Evolutionary conservation across 2,797 vertebrate genomes (phyloP), one percentile per base, ranked within the genome.

Genomic region (Pseudomugil tenellus): DNA sequence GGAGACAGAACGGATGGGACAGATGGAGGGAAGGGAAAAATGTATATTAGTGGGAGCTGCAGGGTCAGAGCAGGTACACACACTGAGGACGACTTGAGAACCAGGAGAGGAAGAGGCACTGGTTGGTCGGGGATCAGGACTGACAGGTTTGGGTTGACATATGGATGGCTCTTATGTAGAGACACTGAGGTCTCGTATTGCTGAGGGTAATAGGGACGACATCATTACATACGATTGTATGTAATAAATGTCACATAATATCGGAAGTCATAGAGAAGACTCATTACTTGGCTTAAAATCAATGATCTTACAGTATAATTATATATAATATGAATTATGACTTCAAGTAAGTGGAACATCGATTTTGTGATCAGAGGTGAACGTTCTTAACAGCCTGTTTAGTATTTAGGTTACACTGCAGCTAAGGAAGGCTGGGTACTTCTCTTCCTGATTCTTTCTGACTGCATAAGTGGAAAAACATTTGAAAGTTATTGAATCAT

Each of bases 31-130:
- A 78, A 66, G 57, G 79, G 83, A 70, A 90, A 75, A 87, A 81
- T 77, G 88, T 79, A 63, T 60, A 87, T 92, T 93, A 90, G 90
- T 90, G 92, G 92, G 89, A 91, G 91, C 70, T 41, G 76, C 73
- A 85, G 87, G 91, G 89, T 92, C 84, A 87, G 80, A 83, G 86
- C 80, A 91, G 91, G 89, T 84, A 63, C 89, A 93, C 87, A 93
- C 91, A 92, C 77, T 84, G 85, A 89, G 91, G 89, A 75, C 6
- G 64, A 79, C 70, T 65, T 58, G 68, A 43, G 76, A 80, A 70
- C 65, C n/a, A 63, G 77, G 84, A 70, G 72, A 76, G 81, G 81
- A 61, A 60, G 73, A 69, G 76, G 79, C 62, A 6, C 73, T 82
- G 81, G 74, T 68, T 79, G 74, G 73, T 71, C 16, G 14, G 74